Conservation (phyloP, 2,113 vertebrate genomes). For the Isurus oxyrinchus region DNA sequence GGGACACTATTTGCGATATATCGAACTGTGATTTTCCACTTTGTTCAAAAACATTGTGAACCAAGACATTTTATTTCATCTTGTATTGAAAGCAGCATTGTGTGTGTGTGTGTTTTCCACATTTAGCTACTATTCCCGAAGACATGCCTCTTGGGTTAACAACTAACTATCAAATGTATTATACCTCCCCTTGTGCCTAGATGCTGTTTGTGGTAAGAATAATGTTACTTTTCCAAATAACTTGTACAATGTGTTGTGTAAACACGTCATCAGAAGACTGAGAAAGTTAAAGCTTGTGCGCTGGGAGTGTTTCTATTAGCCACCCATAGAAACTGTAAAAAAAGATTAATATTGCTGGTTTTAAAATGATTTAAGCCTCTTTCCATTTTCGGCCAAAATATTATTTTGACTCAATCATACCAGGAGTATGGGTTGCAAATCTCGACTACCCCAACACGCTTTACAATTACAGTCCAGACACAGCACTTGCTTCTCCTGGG, state of each 20-base stretch:
- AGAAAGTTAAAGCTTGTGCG: neutral
- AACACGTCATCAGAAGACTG: neutral
- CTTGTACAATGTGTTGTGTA: neutral
- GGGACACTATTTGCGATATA: neutral
- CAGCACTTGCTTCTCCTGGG: neutral
- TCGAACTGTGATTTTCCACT: neutral
- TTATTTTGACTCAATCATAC: neutral
- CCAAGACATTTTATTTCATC: neutral
- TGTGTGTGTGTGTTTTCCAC: neutral
- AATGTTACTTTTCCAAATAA: neutral
- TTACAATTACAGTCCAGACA: neutral
- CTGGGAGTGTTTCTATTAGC: neutral
- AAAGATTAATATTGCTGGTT: neutral
- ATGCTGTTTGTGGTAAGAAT: constrained; percentile 1
- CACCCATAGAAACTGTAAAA: neutral
- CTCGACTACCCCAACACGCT: neutral
- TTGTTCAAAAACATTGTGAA: neutral
- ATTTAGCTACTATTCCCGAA: neutral
- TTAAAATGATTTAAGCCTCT: neutral
- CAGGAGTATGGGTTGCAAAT: neutral
- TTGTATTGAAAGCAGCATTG: neutral
- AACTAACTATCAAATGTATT: neutral
- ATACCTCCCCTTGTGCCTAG: neutral
- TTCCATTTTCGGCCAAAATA: neutral
- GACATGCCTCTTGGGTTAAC: neutral